Conservation (phyloP, 1,140 invertebrate species). For the Eupeodes corollae region DNA sequence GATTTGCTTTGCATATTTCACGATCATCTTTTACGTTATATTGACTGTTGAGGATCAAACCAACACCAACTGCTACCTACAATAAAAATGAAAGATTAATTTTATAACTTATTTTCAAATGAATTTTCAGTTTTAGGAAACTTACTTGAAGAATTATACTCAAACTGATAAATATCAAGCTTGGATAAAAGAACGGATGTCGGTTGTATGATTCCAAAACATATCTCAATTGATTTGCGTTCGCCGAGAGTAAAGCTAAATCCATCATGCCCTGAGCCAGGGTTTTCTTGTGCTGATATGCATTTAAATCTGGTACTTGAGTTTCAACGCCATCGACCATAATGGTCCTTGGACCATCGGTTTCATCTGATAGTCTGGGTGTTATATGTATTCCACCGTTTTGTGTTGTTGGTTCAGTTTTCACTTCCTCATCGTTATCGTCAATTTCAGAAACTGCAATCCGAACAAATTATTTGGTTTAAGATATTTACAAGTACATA, state of each 20-base stretch:
- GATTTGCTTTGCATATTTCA: conserved; percentile 62
- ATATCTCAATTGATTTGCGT: conserved; percentile 79
- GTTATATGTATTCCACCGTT: no score
- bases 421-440: no score
- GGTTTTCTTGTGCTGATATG: conserved; percentile 87
- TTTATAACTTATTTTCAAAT: no score
- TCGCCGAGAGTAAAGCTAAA: conserved; percentile 65
- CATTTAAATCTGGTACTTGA: conserved; percentile 60
- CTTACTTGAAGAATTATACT: conserved; percentile 69
- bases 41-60: conserved; percentile 68
- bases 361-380: no score
- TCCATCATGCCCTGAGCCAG: conserved; percentile 87
- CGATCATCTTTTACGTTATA: conserved; percentile 64
- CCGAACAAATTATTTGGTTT: no score
- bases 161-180: conserved; percentile 61
- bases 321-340: conserved; percentile 26
- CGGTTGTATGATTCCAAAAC: conserved; percentile 55
- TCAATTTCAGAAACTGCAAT: no score
- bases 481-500: no score
- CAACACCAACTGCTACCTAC: conserved; percentile 62
- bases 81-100: background rate
- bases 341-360: conserved; percentile 12
- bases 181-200: conserved; percentile 66
- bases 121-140: background rate
- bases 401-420: no score